Conservation (phyloP, 2,888 invertebrate genomes). For the Mesopsocus fuscifrons region DNA sequence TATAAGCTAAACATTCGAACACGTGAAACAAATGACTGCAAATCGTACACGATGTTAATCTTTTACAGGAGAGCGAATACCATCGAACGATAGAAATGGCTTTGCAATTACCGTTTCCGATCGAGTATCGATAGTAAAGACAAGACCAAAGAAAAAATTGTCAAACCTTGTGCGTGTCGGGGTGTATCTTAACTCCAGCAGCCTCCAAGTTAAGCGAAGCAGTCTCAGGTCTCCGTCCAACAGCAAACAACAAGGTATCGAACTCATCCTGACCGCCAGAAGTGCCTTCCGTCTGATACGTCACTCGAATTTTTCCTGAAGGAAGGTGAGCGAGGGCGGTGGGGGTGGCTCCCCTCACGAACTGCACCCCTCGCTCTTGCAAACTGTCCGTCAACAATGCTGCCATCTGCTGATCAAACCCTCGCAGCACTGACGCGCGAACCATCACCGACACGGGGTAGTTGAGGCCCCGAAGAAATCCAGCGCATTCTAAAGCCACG, state of each 20-base stretch:
- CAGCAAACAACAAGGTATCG: slow-evolving; percentile 75
- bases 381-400: slow-evolving; percentile 56
- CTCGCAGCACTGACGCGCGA: slow-evolving; percentile 68
- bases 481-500: slow-evolving; percentile 87
- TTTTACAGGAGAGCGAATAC: no score
- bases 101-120: no score
- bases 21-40: no score
- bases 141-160: no score
- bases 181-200: slow-evolving; percentile 46
- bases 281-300: slow-evolving; percentile 37
- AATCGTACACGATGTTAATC: no score
- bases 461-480: slow-evolving; percentile 75
- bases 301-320: slow-evolving; percentile 47
- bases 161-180: slow-evolving; percentile 48
- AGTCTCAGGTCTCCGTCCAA: slow-evolving; percentile 61
- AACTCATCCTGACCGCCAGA: slow-evolving; percentile 33
- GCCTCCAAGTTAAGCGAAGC: slow-evolving; percentile 48
- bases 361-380: slow-evolving; percentile 52
- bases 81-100: no score
- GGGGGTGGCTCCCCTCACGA: slow-evolving; percentile 52
- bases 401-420: slow-evolving; percentile 93
- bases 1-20: no score
- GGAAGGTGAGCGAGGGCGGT: slow-evolving; percentile 43
- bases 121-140: no score
- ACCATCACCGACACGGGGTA: slow-evolving; percentile 75